Evolutionary conservation across 1,140 invertebrate genomes (phyloP).

Genomic region (Gonioctena quinquepunctata): DNA sequence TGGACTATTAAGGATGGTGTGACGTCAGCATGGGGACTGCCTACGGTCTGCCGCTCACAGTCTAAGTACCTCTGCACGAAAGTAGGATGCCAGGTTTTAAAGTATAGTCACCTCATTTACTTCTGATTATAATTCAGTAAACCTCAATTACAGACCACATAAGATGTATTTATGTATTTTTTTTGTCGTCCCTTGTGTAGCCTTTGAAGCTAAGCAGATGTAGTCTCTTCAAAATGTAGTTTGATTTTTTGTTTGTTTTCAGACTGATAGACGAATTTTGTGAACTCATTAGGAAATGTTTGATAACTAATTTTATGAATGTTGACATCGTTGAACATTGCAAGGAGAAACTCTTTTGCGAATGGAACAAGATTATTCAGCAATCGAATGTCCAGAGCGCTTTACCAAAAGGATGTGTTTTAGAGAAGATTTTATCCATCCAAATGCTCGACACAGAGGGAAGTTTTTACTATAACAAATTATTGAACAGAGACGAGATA

Average conservation of each 20-base stretch:
- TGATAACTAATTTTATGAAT: slow-evolving; percentile 31
- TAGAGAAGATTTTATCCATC: slow-evolving; percentile 44
- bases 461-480: slow-evolving; percentile 39
- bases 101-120: too few relatives aligned
- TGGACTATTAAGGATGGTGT: too few relatives aligned
- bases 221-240: too few relatives aligned
- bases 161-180: slow-evolving; percentile 5
- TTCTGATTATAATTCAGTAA: too few relatives aligned
- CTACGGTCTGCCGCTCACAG: too few relatives aligned
- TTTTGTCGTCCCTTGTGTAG: too few relatives aligned
- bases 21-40: too few relatives aligned
- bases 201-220: too few relatives aligned
- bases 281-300: slow-evolving; percentile 33
- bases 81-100: too few relatives aligned
- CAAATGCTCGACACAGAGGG: slow-evolving; percentile 48
- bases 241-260: slow-evolving; percentile 22
- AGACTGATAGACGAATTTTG: slow-evolving; percentile 43
- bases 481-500: slow-evolving; percentile 25
- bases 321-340: slow-evolving; percentile 10
- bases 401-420: slow-evolving; percentile 42
- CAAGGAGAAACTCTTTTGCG: slow-evolving; percentile 25
- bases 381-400: background rate
- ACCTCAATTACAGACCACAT: too few relatives aligned
- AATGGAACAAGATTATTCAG: slow-evolving; percentile 32
- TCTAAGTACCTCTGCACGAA: too few relatives aligned